Conservation (phyloP, 2,888 invertebrate species). For the Hermaeophaga mercurialis region DNA sequence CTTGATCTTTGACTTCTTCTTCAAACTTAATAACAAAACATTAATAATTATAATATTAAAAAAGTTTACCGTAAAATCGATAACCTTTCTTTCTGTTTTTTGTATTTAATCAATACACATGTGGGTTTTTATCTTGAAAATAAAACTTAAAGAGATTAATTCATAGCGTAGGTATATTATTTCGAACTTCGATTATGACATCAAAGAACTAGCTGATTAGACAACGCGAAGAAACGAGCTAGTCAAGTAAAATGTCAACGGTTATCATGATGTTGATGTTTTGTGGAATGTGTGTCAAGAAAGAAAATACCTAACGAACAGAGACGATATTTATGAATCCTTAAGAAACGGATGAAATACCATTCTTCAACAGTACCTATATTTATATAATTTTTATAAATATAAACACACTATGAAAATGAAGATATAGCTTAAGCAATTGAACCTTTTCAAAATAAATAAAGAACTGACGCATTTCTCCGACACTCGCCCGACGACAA, state of each 20-base stretch:
- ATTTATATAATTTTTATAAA: too few species aligned
- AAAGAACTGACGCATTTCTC: too few species aligned
- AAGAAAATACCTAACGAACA: not conserved
- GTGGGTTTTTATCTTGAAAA: not conserved
- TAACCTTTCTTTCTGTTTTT: not conserved
- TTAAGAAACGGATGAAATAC: not conserved
- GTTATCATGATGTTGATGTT: constrained; percentile 1
- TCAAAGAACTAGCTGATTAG: not conserved
- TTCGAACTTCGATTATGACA: not conserved
- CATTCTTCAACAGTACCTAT: too few species aligned
- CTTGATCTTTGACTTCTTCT: not conserved
- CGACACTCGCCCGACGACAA: too few species aligned
- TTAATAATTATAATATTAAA: not conserved
- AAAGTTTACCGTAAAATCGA: not conserved
- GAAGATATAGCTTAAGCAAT: too few species aligned
- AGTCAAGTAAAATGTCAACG: not conserved
- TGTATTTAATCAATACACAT: not conserved
- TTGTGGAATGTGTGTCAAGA: not conserved
- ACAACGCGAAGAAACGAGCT: not conserved
- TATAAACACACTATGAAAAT: too few species aligned
- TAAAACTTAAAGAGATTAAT: not conserved
- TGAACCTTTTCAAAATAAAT: too few species aligned
- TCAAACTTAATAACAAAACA: not conserved
- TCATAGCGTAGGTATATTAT: not conserved
- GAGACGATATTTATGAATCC: not conserved